Base-by-base conservation (phyloP, 2,113 vertebrate species). In the Heterochromis multidens region DNA sequence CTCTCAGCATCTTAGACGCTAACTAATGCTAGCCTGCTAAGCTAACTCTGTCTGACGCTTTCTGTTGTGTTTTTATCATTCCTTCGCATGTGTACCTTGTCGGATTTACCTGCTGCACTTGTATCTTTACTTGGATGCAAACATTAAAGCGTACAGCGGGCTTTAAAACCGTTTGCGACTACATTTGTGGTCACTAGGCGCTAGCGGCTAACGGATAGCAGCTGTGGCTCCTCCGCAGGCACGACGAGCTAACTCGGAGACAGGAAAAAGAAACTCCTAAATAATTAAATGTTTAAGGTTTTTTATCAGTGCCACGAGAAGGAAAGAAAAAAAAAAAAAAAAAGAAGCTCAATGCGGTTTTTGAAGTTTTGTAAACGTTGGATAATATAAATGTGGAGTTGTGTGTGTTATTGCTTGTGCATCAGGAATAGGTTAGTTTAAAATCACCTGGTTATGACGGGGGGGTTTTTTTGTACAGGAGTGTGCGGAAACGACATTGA, bases 171-270 rank as follows among this genome's bases (percentile, higher is more conserved):
- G 8, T 62, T 37, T 19, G 1, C 37, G 37, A 21, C 4, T 77
- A 57, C 4, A 14, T 83, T 57, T 72, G 74, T 70, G 49, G 46
- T 72, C 5, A 74, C 49, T 62, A 63, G 70, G 17, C 77, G 93
- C 91, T 93, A 92, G 65, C 61, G 35, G 94, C 93, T 94, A 94
- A 84, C 87, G 17, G 78, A 56, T 89, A 88, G 90, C 83, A 60
- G 4, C 80, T 84, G 90, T 83, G 76, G 86, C 82, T 88, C 61
- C 29, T 81, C 46, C 76, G 49, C 67, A 84, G 86, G 16, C 54
- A 35, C 70, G 13, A 54, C 11, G 29, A 79, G 82, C 63, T 85
- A 60, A 86, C 63, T 79, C 33, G 31, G 31, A 77, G 31, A 8
- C 58, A 49, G 65, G 2, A 74, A 70, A 62, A 40, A 3, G 46